Conservation (phyloP, 2,888 invertebrate genomes). For the Andrena haemorrhoa region DNA sequence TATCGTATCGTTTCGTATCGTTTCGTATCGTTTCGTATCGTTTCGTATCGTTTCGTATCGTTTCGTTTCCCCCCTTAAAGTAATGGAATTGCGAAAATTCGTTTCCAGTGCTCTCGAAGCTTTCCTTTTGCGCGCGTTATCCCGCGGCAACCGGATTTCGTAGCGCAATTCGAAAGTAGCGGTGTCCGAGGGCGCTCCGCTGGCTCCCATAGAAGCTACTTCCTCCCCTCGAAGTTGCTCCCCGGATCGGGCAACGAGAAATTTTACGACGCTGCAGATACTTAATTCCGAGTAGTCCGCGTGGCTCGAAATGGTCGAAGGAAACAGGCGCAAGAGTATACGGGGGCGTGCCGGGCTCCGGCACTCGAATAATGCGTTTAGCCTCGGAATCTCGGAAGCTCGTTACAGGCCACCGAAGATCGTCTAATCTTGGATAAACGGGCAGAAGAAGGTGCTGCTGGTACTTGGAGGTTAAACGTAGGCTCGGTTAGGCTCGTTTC, state of each 20-base stretch:
- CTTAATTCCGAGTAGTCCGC: slow-evolving; percentile 19
- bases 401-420: slow-evolving; percentile 66
- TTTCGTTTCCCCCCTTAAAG: not conserved
- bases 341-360: slow-evolving; percentile 26
- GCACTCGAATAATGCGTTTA: slow-evolving; percentile 71
- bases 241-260: not conserved
- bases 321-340: not conserved
- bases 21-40: too few relatives aligned
- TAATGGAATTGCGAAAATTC: not conserved
- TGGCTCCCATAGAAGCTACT: not conserved
- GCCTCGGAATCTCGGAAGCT: slow-evolving; percentile 64
- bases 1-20: not conserved
- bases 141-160: not conserved
- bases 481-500: slow-evolving; percentile 36
- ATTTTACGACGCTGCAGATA: not conserved
- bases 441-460: slow-evolving; percentile 42
- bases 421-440: slow-evolving; percentile 67
- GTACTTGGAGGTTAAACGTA: slow-evolving; percentile 67
- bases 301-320: slow-evolving; percentile 32
- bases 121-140: slow-evolving; percentile 6
- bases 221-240: not conserved
- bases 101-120: not conserved
- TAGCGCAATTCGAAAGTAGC: not conserved
- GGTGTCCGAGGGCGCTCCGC: not conserved
- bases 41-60: too few relatives aligned